phyloP scores from a whole-genome alignment of 1,140 invertebrate genomes.

The Lysiphlebus fabarum region DNA sequence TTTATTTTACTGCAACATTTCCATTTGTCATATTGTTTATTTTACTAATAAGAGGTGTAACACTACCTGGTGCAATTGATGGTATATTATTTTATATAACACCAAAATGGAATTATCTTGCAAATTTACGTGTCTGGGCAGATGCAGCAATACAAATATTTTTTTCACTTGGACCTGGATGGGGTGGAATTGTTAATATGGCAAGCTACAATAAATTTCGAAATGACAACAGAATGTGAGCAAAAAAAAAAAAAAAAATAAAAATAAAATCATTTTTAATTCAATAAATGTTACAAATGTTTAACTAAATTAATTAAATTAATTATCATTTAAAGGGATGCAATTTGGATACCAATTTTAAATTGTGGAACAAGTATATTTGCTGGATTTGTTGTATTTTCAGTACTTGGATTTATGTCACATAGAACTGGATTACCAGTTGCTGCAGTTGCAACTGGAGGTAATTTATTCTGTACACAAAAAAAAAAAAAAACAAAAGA shows the following conservation, averaged over 20 bases:
- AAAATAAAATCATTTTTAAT: background rate
- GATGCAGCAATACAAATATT: conserved; percentile 90
- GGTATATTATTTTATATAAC: conserved; percentile 80
- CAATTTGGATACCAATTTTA: conserved; percentile 68
- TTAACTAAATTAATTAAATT: conserved; percentile 8
- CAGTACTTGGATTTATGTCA: conserved; percentile 89
- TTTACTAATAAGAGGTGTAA: conserved; percentile 70
- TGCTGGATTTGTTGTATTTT: conserved; percentile 92
- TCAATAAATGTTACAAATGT: conserved; percentile 2
- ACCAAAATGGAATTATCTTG: conserved; percentile 75
- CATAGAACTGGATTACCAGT: conserved; percentile 78
- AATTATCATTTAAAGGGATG: conserved; percentile 60
- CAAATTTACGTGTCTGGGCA: conserved; percentile 76
- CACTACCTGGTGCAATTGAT: conserved; percentile 71
- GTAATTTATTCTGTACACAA: conserved; percentile 43
- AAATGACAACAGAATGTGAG: conserved; percentile 78
- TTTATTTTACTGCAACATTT: conserved; percentile 83
- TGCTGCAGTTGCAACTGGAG: conserved; percentile 82
- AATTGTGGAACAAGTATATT: conserved; percentile 89
- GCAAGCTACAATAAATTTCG: conserved; percentile 87
- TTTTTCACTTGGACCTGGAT: conserved; percentile 87
- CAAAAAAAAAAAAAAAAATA: conserved; percentile 22
- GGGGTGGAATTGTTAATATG: conserved; percentile 85
- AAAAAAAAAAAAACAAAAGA: conserved; percentile 1
- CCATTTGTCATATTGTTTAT: conserved; percentile 77